Base-by-base conservation (phyloP, 2,113 vertebrate genomes). In the Lamprotornis superbus region DNA sequence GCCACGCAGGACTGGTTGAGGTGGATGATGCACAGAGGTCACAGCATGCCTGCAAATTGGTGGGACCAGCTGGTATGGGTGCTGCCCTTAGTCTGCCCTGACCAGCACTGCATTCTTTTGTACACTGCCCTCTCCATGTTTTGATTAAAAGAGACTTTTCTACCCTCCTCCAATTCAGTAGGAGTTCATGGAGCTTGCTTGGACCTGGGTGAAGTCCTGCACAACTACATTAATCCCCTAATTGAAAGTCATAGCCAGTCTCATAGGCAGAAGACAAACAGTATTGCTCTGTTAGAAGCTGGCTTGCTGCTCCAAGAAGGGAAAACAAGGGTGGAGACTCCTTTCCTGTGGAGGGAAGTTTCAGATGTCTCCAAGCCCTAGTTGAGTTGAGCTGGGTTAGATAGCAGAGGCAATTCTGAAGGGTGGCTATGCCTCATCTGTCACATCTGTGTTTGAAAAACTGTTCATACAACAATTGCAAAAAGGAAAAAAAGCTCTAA, bases 301-400 rank as follows among this genome's bases (percentile, higher is more conserved):
- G 65, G 2, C 15, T 53, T 46, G 9, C 22, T 61, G 53, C 11
- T 33, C 13, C 0, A 2, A 71, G 47, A 92, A 53, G 11, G 7
- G 15, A 71, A 86, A 79, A 42, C 2, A 24, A 35, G 30, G 9
- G 5, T 57, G 28, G 0, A 1, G 0, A 1, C 14, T 64, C 7
- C 17, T 37, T 64, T 21, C 27, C 27, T 39, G 31, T 0, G 1
- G 4, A 56, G 12, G 17, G 42, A 53, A 35, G 10, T 21, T 88
- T 67, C 1, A 4, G 52, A 22, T 3, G 0, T 50, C 8, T 68
- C 15, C 53, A 60, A 59, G 23, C 21, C 19, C 39, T 42, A 23
- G 1, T 1, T 31, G 20, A 55, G 21, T 33, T 47, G 28, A 81
- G 12, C 12, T 57, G 31, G 15, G 11, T 39, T 33, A 68, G 27